phyloP scores from a whole-genome alignment of 2,888 invertebrate species.

The Danaus chrysippus region DNA sequence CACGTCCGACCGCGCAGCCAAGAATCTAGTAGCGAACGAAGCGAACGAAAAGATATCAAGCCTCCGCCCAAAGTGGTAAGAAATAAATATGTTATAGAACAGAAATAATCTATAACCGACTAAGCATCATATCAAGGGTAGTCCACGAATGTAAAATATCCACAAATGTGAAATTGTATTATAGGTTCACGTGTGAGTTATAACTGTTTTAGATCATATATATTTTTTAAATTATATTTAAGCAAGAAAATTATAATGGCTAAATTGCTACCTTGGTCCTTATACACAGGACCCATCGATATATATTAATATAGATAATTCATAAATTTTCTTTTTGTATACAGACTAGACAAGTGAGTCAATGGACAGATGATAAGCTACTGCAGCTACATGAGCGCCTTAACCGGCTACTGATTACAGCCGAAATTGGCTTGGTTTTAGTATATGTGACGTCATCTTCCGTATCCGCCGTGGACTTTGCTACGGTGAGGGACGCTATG shows the following conservation, averaged over 20 bases:
- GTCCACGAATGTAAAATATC: no score
- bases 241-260: no score
- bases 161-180: no score
- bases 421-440: constrained; percentile 78
- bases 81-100: background rate
- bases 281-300: no score
- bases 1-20: constrained; percentile 72
- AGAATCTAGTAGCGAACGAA: constrained; percentile 64
- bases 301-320: background rate
- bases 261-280: no score
- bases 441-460: constrained; percentile 80
- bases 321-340: background rate
- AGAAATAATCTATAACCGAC: no score
- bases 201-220: no score
- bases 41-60: constrained; percentile 40
- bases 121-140: no score
- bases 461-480: constrained; percentile 76
- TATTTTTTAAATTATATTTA: no score
- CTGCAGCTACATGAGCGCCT: constrained; percentile 49
- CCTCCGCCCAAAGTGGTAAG: background rate
- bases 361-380: constrained; percentile 44
- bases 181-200: no score
- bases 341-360: constrained; percentile 24
- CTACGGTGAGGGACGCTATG: constrained; percentile 58
- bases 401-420: constrained; percentile 49